Base-by-base conservation (phyloP, 1,140 invertebrate genomes). In the Thrips palmi region DNA sequence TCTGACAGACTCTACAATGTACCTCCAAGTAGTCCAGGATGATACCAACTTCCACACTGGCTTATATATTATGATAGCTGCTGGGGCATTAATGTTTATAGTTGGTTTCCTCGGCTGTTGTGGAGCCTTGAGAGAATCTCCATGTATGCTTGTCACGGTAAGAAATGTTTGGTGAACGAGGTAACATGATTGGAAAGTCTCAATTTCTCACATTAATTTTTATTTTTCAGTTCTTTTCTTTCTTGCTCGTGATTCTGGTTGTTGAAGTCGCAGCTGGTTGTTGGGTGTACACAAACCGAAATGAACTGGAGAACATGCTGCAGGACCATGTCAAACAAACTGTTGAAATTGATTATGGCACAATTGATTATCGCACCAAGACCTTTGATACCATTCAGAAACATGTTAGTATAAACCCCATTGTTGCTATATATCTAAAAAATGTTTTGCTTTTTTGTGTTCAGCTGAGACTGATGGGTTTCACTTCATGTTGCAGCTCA, bases 31-130 rank as follows among this genome's bases (percentile, higher is more conserved):
- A 45, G 64, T 77, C 8, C 68, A 74, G 45, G 67, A 77, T 44
- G 59, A 73, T 45, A 61, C 70, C 18, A 73, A 77, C 49, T 79
- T 74, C 48, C 67, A 72, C 46, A 69, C 69, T 49, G 70, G 79
- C 42, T 57, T 79, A 37, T 79, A 77, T 52, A 64, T 83, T 25
- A 58, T 87, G 28, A 81, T 88, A 42, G 67, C 68, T 12, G 70
- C 76, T 36, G 83, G 84, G 31, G 70, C 71, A 17, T 64, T 83
- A 44, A 75, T 86, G 48, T 85, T 86, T 57, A 59, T 86, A 35
- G 66, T 87, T 42, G 81, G 79, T 37, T 85, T 87, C 58, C 56
- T 87, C 24, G 84, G 84, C 22, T 88, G 84, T 50, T 84, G 84
- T 53, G 84, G 84, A 25, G 82, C 84, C 7, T 67, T 85, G 49